phyloP scores from a whole-genome alignment of 2,797 vertebrate species.

The Gymnocypris eckloni region DNA sequence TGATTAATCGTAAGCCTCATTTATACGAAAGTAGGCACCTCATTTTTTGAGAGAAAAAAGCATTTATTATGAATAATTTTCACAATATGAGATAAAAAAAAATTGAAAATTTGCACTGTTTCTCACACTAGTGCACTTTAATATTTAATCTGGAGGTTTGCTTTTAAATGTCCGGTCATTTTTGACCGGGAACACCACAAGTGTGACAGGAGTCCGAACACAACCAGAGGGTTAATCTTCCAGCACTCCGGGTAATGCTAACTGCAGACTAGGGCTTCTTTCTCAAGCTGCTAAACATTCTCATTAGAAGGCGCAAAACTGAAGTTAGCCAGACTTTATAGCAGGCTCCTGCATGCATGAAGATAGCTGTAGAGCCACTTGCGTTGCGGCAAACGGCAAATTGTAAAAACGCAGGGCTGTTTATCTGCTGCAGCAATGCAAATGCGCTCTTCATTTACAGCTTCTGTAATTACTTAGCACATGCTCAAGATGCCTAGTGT shows the following conservation, averaged over 20 bases:
- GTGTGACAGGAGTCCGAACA: too few relatives aligned
- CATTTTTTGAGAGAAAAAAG: too few relatives aligned
- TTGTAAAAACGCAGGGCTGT: conserved; percentile 27
- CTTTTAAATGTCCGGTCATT: too few relatives aligned
- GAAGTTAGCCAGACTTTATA: conserved; percentile 54
- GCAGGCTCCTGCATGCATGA: conserved; percentile 30
- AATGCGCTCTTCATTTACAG: conserved; percentile 49
- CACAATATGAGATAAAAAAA: too few relatives aligned
- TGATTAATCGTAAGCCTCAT: too few relatives aligned
- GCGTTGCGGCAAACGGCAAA: conserved; percentile 25
- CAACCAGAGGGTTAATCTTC: conserved; percentile 52
- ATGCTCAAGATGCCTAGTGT: not conserved
- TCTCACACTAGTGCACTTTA: too few relatives aligned
- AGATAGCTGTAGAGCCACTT: conserved; percentile 55
- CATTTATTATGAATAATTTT: too few relatives aligned
- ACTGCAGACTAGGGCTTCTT: conserved; percentile 53
- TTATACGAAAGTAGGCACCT: too few relatives aligned
- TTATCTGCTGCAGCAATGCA: conserved; percentile 29
- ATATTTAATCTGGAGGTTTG: too few relatives aligned
- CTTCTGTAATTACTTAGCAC: conserved; percentile 26
- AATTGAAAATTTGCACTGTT: too few relatives aligned
- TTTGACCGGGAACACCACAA: too few relatives aligned
- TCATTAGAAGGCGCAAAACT: conserved; percentile 57
- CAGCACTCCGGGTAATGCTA: conserved; percentile 1
- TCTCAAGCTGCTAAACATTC: conserved; percentile 50